A percentile compares a stretch with the other conserved stretches of the same genome.
These are phyloP conservation scores for Oryctes rhinoceros DNA, from an alignment of 1,140 invertebrate genomes.

Conservation along the genomic window DNA sequence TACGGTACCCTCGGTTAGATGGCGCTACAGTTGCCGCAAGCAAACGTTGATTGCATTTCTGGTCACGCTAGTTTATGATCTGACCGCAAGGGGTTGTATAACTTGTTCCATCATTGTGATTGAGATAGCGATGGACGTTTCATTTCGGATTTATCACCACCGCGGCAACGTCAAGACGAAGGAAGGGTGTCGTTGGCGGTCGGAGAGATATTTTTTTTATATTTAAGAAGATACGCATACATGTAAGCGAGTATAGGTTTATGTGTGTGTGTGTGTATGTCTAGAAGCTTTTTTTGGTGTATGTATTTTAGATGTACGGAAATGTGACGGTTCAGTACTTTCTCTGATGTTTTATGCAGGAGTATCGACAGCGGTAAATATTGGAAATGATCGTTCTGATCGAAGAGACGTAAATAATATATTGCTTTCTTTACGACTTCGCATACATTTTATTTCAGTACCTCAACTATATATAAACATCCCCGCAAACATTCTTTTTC, in stretches of 20 bases:
- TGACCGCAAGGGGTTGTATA: conserved; percentile 42
- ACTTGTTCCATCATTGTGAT: conserved; percentile 45
- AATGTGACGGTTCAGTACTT: conserved; percentile 16
- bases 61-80: conserved; percentile 41
- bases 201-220: conserved; percentile 16
- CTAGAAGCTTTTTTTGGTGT: background rate
- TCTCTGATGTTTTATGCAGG: conserved; percentile 21
- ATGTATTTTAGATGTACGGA: conserved; percentile 16
- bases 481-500: no score
- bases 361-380: conserved; percentile 14
- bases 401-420: conserved; percentile 20
- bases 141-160: conserved; percentile 45
- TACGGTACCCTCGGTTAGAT: conserved; percentile 43
- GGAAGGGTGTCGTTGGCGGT: background rate
- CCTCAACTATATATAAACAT: no score
- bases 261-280: conserved; percentile 18
- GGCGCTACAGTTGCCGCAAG: conserved; percentile 28
- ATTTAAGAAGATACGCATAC: background rate
- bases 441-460: background rate
- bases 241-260: background rate
- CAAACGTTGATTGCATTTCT: conserved; percentile 43
- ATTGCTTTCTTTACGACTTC: conserved; percentile 16
- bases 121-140: conserved; percentile 47
- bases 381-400: conserved; percentile 11
- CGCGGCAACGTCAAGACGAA: background rate